Evolutionary conservation across 1,140 invertebrate genomes (phyloP), one percentile per base, ranked within the genome.

Genomic region (Tetragnatha versicolor): DNA sequence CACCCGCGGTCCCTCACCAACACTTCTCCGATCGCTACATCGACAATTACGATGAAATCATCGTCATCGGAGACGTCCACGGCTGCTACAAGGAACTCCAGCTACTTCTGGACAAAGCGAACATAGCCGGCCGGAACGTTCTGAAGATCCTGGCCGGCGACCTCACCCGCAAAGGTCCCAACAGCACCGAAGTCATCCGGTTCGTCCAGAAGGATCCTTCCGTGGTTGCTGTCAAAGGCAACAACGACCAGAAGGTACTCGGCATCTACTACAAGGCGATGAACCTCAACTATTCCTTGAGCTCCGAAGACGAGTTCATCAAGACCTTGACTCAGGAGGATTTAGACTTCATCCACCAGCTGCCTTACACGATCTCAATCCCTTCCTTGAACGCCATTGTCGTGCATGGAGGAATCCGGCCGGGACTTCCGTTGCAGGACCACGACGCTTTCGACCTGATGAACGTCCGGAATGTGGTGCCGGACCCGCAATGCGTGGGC

Each of bases 21-120:
- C 10, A 72, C 68, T 51, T 58, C 73, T 7, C 45, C n/a, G 6
- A 31, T 4, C 3, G 3, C 6, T 58, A 20, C 35, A 14, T 70
- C 0, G 27, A 81, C 25, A 68, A 72, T 20, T 82, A 70, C 39
- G 60, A 79, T n/a, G 83, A 83, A 73, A 78, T 87, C 12, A 79
- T 87, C 33, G 81, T 86, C 37, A 83, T 87, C 27, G 86, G 86
- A 14, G 86, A 87, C 77, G 82, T 87, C 1, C 86, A 87, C 79
- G 86, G 86, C 2, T 87, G 86, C 79, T 83, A 79, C 47, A 84
- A 85, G 55, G 86, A 87, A 80, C 79, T 87, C 27, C 14, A 79
- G 14, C 81, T 84, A 22, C 65, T 86, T 2, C 79, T 86, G 4
- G n/a, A 80, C n/a, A 72, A 55, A 20, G 42, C 58, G 3, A 49